Evolutionary conservation across 2,797 vertebrate species (phyloP), one percentile per base, ranked within the genome.

Genomic region (Spea hammondii): DNA sequence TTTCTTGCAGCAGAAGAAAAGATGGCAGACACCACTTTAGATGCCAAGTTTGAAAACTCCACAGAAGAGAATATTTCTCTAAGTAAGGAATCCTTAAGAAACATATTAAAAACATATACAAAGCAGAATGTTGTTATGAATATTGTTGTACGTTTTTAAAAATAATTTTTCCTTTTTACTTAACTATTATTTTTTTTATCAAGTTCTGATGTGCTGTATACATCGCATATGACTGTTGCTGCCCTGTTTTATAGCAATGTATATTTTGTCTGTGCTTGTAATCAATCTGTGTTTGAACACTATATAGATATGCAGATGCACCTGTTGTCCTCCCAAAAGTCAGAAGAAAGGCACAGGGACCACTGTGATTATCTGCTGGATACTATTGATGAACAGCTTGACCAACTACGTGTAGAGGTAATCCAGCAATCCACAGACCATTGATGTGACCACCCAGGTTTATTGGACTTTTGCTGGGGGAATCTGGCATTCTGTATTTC

Each of bases 321-420:
- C 3, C 70, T 69, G 9, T 45, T 77, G 48, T 47, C 77, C 46
- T 44, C 77, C 53, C 50, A 78, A 46, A 72, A 10, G 51, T 45
- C 70, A 6, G 74, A 77, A 54, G 79, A 77, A 1, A 77, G 70
- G 50, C 70, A 69, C 45, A 74, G 53, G 73, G 93, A 93, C 74
- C 90, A 88, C 84, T 93, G 91, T 70, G 92, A 93, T 79, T 85
- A 87, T 50, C 89, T 94, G 1, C 69, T 94, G 8, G 90, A 94
- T 13, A 84, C 89, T 70, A 88, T 93, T 0, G 93, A 94, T 82
- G 86, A 86, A 80, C 90, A 93, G 78, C 91, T 94, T 5, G 86
- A 85, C 64, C 85, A 87, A 50, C 84, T 94, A 60, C 90, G 91
- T 90, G 93, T 94, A 82, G 17, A 60, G 47, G 51, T 49, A 11